Evolutionary conservation across 1,140 invertebrate species (phyloP), one percentile per base, ranked within the genome.

Genomic region (Lysiphlebus fabarum): DNA sequence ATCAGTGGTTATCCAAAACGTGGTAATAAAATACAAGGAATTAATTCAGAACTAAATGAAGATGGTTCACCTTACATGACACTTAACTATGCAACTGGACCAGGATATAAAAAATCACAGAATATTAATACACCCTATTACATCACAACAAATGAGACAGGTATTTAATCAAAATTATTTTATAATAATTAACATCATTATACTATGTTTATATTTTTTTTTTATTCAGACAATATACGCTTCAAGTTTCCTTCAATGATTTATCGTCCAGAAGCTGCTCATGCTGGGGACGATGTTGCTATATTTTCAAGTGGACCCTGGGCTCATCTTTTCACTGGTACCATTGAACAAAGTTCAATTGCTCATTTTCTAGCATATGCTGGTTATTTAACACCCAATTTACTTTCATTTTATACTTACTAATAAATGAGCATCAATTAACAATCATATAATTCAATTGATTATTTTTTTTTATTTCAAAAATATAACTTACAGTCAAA

Each of bases 11-110:
- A 91, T 67, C 84, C 89, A 0, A 81, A 80, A 5, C 77, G 89
- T 64, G 89, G 88, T 38, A 86, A 85, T 65, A 80, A 87, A 65
- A 88, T 92, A 49, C 81, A 88, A 4, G 84, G 85, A 6, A 11
- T 73, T 10, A 62, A 67, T n/a, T 67, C 62, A 14, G 53, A 42
- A 0, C 54, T 33, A 58, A 67, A 56, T 14, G 51, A 75, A 75
- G 50, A 86, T 81, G 78, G 81, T 2, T 78, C 86, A 62, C 85
- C 86, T 0, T 91, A 89, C 70, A 83, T 88, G 58, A 90, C 87
- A 0, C 77, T 93, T 4, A 82, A 82, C 2, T 91, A 92, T 69
- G 85, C 86, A 8, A 91, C 90, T 75, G 90, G 90, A 2, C 88
- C 88, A 1, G 87, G 88, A 7, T 82, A 82, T 61, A 74, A 82